Percentiles rank a stretch among this genome's conserved stretches.
Conservation (phyloP, 2,797 vertebrate genomes). For the Etheostoma perlongum region DNA sequence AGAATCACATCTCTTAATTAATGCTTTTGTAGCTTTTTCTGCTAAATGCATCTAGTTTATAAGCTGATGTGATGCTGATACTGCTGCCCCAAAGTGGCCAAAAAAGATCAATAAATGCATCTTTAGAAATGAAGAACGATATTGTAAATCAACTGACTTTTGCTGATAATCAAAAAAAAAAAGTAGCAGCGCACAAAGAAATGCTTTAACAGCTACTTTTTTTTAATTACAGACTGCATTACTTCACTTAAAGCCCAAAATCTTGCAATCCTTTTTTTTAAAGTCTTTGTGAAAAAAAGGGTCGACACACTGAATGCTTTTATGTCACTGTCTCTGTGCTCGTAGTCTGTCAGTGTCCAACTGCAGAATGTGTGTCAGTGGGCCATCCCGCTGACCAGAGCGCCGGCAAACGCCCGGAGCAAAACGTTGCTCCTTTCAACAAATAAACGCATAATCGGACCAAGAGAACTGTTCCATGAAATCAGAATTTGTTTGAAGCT, state of each 20-base stretch:
- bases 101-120: conserved; percentile 2
- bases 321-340: conserved; percentile 12
- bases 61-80: background rate
- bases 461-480: conserved; percentile 61
- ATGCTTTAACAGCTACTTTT: background rate
- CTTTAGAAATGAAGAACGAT: background rate
- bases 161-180: background rate
- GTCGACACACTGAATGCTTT: conserved; percentile 23
- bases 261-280: background rate
- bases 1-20: background rate
- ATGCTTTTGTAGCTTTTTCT: background rate
- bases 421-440: conserved; percentile 44
- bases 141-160: background rate
- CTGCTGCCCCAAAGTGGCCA: background rate
- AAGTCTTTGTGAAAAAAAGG: conserved; percentile 4
- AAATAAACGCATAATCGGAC: conserved; percentile 41
- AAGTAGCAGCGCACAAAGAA: background rate
- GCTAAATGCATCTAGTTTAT: background rate
- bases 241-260: background rate
- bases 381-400: conserved; percentile 66
- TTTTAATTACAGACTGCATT: background rate
- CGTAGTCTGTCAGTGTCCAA: conserved; percentile 25
- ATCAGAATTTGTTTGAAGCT: conserved; percentile 70
- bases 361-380: conserved; percentile 78
- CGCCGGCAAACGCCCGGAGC: conserved; percentile 36